Conservation (phyloP, 2,113 vertebrate genomes). For the Dipodomys ordii region DNA sequence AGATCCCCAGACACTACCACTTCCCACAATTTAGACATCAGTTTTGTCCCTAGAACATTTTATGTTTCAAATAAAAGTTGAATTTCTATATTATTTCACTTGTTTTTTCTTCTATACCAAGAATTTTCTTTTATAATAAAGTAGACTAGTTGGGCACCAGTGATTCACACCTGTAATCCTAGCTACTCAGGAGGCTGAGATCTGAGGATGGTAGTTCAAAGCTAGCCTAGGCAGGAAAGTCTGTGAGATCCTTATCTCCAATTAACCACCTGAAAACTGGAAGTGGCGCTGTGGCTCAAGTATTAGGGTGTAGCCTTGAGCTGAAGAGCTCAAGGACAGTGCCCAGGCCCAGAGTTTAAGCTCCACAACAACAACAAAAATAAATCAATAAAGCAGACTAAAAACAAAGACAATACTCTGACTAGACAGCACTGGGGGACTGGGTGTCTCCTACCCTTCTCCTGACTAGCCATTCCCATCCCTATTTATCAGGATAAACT, state of each 20-base stretch:
- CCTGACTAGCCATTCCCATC: neutral
- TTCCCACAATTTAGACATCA: constrained; percentile 17
- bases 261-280: too few relatives aligned
- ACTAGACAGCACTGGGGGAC: constrained; percentile 2
- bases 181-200: too few relatives aligned
- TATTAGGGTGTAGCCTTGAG: too few relatives aligned
- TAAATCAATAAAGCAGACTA: neutral
- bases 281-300: too few relatives aligned
- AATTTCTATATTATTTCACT: neutral
- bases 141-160: neutral
- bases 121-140: constrained; percentile 28
- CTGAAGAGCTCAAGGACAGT: too few relatives aligned
- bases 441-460: neutral
- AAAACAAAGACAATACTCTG: neutral
- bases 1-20: neutral
- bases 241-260: too few relatives aligned
- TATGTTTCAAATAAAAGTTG: constrained; percentile 51
- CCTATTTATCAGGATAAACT: constrained; percentile 59
- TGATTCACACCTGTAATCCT: too few relatives aligned
- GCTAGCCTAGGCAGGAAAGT: too few relatives aligned
- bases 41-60: neutral
- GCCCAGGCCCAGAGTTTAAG: too few relatives aligned
- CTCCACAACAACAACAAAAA: too few relatives aligned
- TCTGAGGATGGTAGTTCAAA: too few relatives aligned
- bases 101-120: neutral